Evolutionary conservation across 2,888 invertebrate species (phyloP).

Genomic region (Sisyra nigra): DNA sequence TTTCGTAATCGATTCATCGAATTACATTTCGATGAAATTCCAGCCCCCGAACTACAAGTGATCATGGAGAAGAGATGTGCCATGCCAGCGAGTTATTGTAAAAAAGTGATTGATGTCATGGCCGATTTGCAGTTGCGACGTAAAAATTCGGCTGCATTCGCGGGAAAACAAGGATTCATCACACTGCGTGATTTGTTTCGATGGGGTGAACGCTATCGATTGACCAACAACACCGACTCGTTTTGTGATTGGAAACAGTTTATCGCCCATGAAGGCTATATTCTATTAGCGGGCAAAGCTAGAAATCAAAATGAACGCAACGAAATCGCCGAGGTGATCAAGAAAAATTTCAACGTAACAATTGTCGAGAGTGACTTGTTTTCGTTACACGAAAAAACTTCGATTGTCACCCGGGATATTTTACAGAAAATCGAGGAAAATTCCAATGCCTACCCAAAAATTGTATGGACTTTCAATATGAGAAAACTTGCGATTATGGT

Average conservation of each 20-base stretch:
- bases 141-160: conserved; percentile 74
- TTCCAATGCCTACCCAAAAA: conserved; percentile 45
- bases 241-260: conserved; percentile 96
- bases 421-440: conserved; percentile 46
- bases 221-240: conserved; percentile 38
- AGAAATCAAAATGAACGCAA: conserved; percentile 65
- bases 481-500: conserved; percentile 60
- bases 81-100: conserved; percentile 74
- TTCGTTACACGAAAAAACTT: conserved; percentile 47
- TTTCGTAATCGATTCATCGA: conserved; percentile 97
- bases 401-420: conserved; percentile 57
- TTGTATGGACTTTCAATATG: conserved; percentile 94
- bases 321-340: conserved; percentile 64
- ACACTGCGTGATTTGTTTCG: conserved; percentile 90
- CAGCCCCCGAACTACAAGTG: conserved; percentile 66
- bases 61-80: conserved; percentile 81
- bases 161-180: conserved; percentile 84
- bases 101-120: conserved; percentile 84
- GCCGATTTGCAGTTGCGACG: conserved; percentile 71
- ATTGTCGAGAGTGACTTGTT: conserved; percentile 58
- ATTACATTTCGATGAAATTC: conserved; percentile 92
- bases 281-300: conserved; percentile 86
- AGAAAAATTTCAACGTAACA: conserved; percentile 62
- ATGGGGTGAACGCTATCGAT: conserved; percentile 89
- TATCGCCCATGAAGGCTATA: conserved; percentile 89